These are phyloP conservation scores for Xylocopa sonorina DNA, from an alignment of 1,140 invertebrate genomes.

Conservation along the genomic window DNA sequence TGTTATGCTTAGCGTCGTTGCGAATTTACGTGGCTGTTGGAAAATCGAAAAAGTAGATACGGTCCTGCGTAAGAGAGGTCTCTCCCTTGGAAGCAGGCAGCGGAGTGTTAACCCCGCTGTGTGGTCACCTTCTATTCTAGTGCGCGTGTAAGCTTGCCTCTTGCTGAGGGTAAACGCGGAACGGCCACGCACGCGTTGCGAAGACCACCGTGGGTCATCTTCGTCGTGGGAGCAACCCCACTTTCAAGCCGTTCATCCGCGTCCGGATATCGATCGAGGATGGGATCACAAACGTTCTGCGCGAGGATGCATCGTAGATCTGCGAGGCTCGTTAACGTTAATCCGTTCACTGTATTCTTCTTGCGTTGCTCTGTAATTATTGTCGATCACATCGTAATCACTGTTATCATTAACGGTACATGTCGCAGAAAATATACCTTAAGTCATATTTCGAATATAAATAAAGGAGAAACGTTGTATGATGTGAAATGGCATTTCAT, in stretches of 20 bases:
- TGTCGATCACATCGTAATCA: too few species aligned
- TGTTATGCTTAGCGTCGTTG: not conserved
- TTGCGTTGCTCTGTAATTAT: too few species aligned
- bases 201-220: slow-evolving; percentile 34
- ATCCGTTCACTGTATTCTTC: too few species aligned
- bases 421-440: too few species aligned
- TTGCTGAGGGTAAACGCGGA: slow-evolving; percentile 46
- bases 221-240: slow-evolving; percentile 34
- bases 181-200: slow-evolving; percentile 10
- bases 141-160: slow-evolving; percentile 56
- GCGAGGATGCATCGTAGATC: not conserved
- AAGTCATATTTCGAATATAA: too few species aligned
- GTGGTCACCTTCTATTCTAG: slow-evolving; percentile 73
- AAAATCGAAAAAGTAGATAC: not conserved
- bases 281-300: not conserved
- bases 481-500: too few species aligned
- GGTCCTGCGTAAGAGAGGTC: not conserved
- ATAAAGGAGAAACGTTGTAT: too few species aligned
- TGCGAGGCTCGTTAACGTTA: too few species aligned
- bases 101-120: slow-evolving; percentile 62
- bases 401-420: too few species aligned
- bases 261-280: slow-evolving; percentile 25
- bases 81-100: slow-evolving; percentile 15
- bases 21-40: not conserved
- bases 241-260: slow-evolving; percentile 8